Evolutionary conservation across 2,113 vertebrate species (phyloP), one percentile per base, ranked within the genome.

Genomic region (Notothenia coriiceps): DNA sequence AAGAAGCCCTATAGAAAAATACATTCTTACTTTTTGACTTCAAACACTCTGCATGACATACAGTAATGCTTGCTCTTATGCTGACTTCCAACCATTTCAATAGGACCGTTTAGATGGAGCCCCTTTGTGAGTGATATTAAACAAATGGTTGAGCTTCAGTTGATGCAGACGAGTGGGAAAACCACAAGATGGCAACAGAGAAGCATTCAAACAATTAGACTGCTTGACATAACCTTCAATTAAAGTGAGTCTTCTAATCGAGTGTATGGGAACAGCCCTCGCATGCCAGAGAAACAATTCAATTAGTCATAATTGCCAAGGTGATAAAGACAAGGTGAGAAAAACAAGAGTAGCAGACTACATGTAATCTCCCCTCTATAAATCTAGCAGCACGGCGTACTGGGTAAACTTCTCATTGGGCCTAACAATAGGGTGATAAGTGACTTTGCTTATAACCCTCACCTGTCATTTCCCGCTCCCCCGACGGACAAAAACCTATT

Each of bases 361-460:
- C 6, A 33, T 71, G 44, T 66, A 17, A 47, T n/a, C 71, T 2
- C 68, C 22, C 67, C 55, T 68, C 35, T 70, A 18, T 20, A 72
- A 77, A 80, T 83, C 29, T 25, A 57, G 18, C 59, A 51, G 35
- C 17, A 3, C 40, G 35, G 46, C n/a, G 75, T 64, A 43, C 52
- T 80, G 44, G 67, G 57, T 17, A 2, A 25, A 29, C 29, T 35
- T 79, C 33, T 64, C 20, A 84, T 61, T 55, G 66, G 63, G 74
- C 49, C 8, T 62, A 49, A 79, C 17, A 61, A 52, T 10, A 59
- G 14, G 43, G n/a, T 12, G 5, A 79, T 69, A 62, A 68, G 74
- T 89, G 84, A 90, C 87, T 75, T 91, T 90, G 72, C 60, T 75
- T 83, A 86, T 79, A 84, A 78, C 70, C 14, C 63, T 81, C 44